Conservation (phyloP, 2,113 vertebrate species). For the Toxostoma redivivum region DNA sequence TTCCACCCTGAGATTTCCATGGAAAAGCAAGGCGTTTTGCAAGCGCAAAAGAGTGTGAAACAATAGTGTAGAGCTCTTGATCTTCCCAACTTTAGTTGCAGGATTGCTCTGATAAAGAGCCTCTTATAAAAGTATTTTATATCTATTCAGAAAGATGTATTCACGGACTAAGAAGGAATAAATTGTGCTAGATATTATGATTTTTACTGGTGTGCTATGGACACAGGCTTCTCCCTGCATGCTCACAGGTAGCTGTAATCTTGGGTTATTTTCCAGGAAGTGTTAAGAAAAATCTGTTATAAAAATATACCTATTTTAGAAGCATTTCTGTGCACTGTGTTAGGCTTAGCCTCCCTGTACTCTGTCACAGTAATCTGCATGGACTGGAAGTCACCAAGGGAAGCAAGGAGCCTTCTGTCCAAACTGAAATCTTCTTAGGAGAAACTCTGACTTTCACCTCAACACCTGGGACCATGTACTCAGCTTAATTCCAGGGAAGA, state of each 20-base stretch:
- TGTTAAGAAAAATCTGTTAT: neutral
- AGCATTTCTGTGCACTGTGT: conserved; percentile 44
- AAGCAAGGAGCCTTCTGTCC: conserved; percentile 59
- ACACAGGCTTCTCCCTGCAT: neutral
- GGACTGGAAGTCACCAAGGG: conserved; percentile 36
- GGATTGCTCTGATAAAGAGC: neutral
- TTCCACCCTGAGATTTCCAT: neutral
- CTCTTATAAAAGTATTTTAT: neutral
- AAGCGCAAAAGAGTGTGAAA: neutral
- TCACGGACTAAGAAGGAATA: neutral
- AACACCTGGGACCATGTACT: conserved; percentile 9
- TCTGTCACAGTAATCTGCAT: conserved; percentile 47
- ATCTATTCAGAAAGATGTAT: neutral
- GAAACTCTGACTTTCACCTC: conserved; percentile 26
- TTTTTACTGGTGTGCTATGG: neutral
- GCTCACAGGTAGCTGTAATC: neutral
- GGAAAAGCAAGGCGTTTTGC: neutral
- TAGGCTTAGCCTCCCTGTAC: conserved; percentile 46
- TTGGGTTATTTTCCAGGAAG: neutral
- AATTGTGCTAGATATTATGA: neutral
- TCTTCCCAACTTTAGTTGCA: neutral
- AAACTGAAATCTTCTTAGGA: neutral
- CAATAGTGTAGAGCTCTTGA: fast-evolving
- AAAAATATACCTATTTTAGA: neutral
- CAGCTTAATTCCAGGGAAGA: conserved; percentile 44